Evolutionary conservation across 2,888 invertebrate species (phyloP).

Genomic region (Cloeon dipterum): DNA sequence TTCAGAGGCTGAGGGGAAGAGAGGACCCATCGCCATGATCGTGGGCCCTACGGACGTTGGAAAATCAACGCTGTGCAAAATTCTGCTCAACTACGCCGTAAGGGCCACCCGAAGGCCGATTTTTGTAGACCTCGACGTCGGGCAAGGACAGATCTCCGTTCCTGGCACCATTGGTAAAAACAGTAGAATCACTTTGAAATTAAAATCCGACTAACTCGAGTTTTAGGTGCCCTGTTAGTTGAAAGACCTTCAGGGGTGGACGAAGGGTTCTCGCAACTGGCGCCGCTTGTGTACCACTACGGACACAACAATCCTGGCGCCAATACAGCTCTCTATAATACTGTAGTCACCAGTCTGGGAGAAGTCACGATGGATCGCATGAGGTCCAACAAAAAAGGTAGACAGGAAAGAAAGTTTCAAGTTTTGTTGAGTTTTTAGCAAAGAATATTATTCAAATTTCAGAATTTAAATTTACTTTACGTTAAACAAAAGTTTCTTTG

Average conservation of each 20-base stretch:
- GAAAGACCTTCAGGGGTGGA: slow-evolving; percentile 85
- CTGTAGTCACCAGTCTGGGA: slow-evolving; percentile 61
- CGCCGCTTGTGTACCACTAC: slow-evolving; percentile 82
- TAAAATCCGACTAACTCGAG: no score
- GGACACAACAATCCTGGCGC: slow-evolving; percentile 57
- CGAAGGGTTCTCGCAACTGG: slow-evolving; percentile 85
- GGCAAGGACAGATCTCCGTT: slow-evolving; percentile 77
- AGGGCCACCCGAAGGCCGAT: slow-evolving; percentile 71
- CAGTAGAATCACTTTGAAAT: background rate
- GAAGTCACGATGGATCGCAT: slow-evolving; percentile 65
- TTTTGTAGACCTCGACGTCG: slow-evolving; percentile 87
- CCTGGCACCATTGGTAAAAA: slow-evolving; percentile 65
- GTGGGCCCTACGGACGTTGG: slow-evolving; percentile 94
- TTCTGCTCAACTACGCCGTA: slow-evolving; percentile 88
- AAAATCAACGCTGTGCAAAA: slow-evolving; percentile 71
- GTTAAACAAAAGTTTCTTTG: background rate
- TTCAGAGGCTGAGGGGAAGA: slow-evolving; percentile 39
- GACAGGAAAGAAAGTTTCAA: no score
- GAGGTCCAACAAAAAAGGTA: slow-evolving; percentile 69
- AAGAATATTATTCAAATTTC: no score
- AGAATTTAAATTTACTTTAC: background rate
- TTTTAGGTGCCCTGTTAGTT: slow-evolving; percentile 54
- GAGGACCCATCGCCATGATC: slow-evolving; percentile 71
- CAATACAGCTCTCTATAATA: slow-evolving; percentile 66
- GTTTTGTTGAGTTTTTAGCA: background rate